Evolutionary conservation across 1,140 invertebrate species (phyloP).

Genomic region (Diploscapter pachys): DNA sequence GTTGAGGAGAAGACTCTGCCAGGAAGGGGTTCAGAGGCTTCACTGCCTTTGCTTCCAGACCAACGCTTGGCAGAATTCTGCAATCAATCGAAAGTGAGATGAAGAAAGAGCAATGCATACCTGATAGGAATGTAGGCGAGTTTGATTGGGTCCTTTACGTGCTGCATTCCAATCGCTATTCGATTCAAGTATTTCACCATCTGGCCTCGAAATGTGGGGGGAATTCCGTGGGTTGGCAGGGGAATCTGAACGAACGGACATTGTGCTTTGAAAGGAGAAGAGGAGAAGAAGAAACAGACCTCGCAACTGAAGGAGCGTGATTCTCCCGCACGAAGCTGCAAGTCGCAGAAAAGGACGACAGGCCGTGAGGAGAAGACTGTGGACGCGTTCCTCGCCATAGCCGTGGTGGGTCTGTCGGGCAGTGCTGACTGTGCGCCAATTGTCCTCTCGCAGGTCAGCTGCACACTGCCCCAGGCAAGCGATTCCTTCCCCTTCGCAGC

Average conservation of each 20-base stretch:
- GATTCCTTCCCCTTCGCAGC: constrained; percentile 20
- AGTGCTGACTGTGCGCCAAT: constrained; percentile 22
- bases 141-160: constrained; percentile 53
- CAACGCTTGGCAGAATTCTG: constrained; percentile 31
- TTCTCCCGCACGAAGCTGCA: constrained; percentile 41
- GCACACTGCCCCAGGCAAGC: constrained; percentile 56
- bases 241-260: constrained; percentile 26
- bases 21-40: constrained; percentile 21
- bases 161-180: constrained; percentile 52
- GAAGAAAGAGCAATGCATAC: constrained; percentile 3
- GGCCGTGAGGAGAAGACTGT: constrained; percentile 55
- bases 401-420: constrained; percentile 34
- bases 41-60: constrained; percentile 17
- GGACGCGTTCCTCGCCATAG: constrained; percentile 40
- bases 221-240: constrained; percentile 22
- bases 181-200: constrained; percentile 49
- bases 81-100: constrained; percentile 39
- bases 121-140: constrained; percentile 40
- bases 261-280: constrained; percentile 31
- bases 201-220: constrained; percentile 44
- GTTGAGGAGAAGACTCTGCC: not conserved
- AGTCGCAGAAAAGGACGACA: constrained; percentile 51
- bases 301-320: constrained; percentile 36
- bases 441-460: constrained; percentile 47
- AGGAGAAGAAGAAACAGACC: constrained; percentile 16